A percentile compares a stretch with the other conserved stretches of the same genome.
phyloP scores from a whole-genome alignment of 2,888 invertebrate species.

The Caenorhabditis sp. region DNA sequence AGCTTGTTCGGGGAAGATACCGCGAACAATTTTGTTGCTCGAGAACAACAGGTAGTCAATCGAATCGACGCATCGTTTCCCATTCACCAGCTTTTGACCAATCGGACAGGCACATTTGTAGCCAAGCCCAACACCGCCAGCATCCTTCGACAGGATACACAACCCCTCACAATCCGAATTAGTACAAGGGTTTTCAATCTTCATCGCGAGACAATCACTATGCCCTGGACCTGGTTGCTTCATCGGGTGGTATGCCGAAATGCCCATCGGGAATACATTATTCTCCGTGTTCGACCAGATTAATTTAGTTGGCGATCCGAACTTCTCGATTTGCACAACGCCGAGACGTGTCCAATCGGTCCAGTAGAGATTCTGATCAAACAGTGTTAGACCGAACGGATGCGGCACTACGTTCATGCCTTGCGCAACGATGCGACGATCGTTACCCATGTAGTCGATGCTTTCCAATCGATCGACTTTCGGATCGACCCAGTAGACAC shows the following conservation, averaged over 20 bases:
- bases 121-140: constrained; percentile 75
- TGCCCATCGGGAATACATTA: constrained; percentile 71
- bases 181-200: constrained; percentile 68
- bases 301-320: constrained; percentile 62
- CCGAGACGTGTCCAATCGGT: constrained; percentile 83
- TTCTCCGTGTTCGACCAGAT: constrained; percentile 67
- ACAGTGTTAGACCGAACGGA: constrained; percentile 90
- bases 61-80: constrained; percentile 64
- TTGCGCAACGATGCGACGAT: constrained; percentile 70
- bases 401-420: constrained; percentile 81
- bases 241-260: constrained; percentile 68
- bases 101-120: constrained; percentile 88
- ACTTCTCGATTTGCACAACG: constrained; percentile 68
- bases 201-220: constrained; percentile 59
- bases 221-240: constrained; percentile 66
- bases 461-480: constrained; percentile 93
- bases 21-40: constrained; percentile 85
- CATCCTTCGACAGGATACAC: constrained; percentile 84
- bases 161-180: constrained; percentile 78
- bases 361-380: constrained; percentile 92
- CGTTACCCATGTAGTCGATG: constrained; percentile 84
- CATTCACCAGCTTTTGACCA: constrained; percentile 75
- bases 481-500: constrained; percentile 96
- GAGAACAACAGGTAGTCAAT: constrained; percentile 69
- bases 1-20: constrained; percentile 81